Evolutionary conservation across 2,797 vertebrate species (phyloP).

Genomic region (Zalophus californianus): DNA sequence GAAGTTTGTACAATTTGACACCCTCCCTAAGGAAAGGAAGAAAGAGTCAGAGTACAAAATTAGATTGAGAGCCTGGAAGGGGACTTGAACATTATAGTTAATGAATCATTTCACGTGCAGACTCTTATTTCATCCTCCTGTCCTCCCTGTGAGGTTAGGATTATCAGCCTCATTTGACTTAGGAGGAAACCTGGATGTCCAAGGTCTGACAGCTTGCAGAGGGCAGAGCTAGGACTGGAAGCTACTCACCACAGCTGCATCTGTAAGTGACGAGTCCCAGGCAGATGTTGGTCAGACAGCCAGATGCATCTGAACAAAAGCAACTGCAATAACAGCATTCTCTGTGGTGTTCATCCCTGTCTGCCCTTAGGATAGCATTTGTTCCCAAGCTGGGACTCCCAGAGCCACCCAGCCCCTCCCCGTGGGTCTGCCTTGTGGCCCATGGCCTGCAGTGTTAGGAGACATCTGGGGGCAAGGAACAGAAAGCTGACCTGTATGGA

Average conservation of each 20-base stretch:
- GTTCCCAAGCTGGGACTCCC: background rate
- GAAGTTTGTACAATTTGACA: background rate
- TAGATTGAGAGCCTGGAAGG: background rate
- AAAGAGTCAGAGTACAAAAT: background rate
- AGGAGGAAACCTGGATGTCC: background rate
- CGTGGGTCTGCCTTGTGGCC: background rate
- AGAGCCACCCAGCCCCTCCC: slow-evolving; percentile 29
- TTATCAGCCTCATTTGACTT: background rate
- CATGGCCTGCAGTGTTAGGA: background rate
- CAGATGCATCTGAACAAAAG: slow-evolving; percentile 62
- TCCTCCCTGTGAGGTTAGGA: background rate
- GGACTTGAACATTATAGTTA: background rate
- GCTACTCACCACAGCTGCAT: slow-evolving; percentile 32
- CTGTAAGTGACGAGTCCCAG: slow-evolving; percentile 58
- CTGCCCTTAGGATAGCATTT: slow-evolving; percentile 27
- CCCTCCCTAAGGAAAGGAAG: background rate
- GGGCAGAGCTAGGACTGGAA: background rate
- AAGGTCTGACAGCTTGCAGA: background rate
- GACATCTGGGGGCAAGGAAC: background rate
- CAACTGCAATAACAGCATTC: slow-evolving; percentile 70
- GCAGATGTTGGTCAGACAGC: slow-evolving; percentile 66
- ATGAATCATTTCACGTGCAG: background rate
- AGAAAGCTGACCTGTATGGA: slow-evolving; percentile 11
- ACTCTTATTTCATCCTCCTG: background rate
- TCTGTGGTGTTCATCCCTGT: background rate